Base-by-base conservation (phyloP, 2,888 invertebrate genomes). In the Caenorhabditis afra region DNA sequence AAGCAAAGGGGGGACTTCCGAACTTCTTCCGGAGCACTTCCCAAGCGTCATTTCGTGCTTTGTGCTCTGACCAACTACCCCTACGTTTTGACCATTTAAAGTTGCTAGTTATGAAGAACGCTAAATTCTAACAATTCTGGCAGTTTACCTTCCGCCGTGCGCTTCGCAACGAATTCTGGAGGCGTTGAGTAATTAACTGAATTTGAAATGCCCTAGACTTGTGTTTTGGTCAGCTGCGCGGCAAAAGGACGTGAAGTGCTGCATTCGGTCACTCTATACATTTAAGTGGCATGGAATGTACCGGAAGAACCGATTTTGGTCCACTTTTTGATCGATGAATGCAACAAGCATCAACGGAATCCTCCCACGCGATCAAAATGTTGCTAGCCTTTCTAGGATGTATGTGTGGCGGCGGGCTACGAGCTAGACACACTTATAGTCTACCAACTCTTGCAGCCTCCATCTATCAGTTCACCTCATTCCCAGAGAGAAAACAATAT, bases 281-380 rank as follows among this genome's bases (percentile, higher is more conserved):
- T 58, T 64, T 57, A 58, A 73, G 73, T 73, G 73, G 57, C 57
- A 58, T 64, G 50, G 64, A 73, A 64, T 73, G 64, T 35, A 50
- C 64, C 73, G 73, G 64, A 73, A 73, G 64, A 47, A 64, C 45
- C 47, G 53, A 57, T 16, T 70, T n/a, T 71, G 62, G 64, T 57
- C 64, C 64, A 73, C 64, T 50, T 73, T 73, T 64, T 62, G 64
- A 64, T 64, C 58, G 47, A 59, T 50, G 37, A 29, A 29, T 29
- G 29, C 29, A 29, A 7, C 29, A 7, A n/a, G 29, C 29, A 29
- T 3, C 29, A 29, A 29, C 44, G 39, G 47, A 41, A 57, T 37
- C 57, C 50, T 44, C 50, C 73, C 39, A 55, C 53, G 16, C 57
- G 52, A 52, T 29, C 57, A 39, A 45, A 55, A 55, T 41, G 50